A percentile compares a stretch with the other conserved stretches of the same genome.
Conservation (phyloP, 2,888 invertebrate species). For the Thereva unica region DNA sequence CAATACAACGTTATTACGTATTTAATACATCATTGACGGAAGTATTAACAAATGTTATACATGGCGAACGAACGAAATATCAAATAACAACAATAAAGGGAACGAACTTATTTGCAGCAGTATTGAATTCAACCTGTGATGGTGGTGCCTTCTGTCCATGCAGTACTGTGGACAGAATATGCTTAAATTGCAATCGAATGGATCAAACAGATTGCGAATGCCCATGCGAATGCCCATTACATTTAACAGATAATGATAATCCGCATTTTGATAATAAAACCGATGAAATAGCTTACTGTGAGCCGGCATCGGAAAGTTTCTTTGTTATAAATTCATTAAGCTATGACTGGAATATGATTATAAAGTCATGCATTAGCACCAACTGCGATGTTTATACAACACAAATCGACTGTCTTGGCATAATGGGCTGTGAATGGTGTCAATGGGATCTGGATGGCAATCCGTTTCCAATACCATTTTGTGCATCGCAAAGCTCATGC, state of each 20-base stretch:
- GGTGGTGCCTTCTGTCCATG: slow-evolving; percentile 89
- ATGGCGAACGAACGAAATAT: slow-evolving; percentile 87
- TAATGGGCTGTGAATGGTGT: slow-evolving; percentile 92
- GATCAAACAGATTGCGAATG: slow-evolving; percentile 94
- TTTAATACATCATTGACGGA: slow-evolving; percentile 79
- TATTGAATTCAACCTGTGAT: slow-evolving; percentile 86
- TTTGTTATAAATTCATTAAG: slow-evolving; percentile 46
- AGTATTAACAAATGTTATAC: slow-evolving; percentile 79
- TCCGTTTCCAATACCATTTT: slow-evolving; percentile 71
- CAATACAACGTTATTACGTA: slow-evolving; percentile 78
- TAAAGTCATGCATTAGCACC: slow-evolving; percentile 69
- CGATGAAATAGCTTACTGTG: slow-evolving; percentile 46
- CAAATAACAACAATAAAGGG: slow-evolving; percentile 78
- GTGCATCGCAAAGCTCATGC: slow-evolving; percentile 78
- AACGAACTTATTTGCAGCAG: slow-evolving; percentile 86
- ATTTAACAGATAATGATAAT: slow-evolving; percentile 42
- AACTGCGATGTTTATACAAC: slow-evolving; percentile 69
- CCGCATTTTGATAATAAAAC: not conserved
- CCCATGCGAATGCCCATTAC: slow-evolving; percentile 84
- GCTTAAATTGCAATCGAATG: slow-evolving; percentile 91
- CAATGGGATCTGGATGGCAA: slow-evolving; percentile 77
- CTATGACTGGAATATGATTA: slow-evolving; percentile 61
- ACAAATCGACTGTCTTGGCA: slow-evolving; percentile 69
- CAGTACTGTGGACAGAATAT: slow-evolving; percentile 84
- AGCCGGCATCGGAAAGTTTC: slow-evolving; percentile 51